phyloP scores from a whole-genome alignment of 1,140 invertebrate species.

The Zaprionus kolodkinae region DNA sequence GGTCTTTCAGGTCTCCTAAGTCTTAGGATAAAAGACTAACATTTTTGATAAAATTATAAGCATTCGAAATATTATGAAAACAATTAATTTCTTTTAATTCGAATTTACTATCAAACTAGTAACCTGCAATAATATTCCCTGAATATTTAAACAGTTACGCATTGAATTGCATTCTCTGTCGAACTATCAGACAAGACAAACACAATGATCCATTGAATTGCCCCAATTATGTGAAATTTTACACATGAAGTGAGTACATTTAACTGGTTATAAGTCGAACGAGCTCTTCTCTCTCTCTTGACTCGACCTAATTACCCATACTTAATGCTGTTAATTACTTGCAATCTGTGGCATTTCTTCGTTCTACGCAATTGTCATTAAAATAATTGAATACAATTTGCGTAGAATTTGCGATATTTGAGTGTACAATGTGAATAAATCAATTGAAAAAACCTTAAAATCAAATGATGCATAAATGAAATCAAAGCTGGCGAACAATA shows the following conservation, averaged over 20 bases:
- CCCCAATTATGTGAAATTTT: neutral
- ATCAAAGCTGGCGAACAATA: conserved; percentile 58
- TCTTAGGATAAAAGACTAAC: too few species aligned
- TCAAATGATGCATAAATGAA: conserved; percentile 76
- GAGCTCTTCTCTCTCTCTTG: neutral
- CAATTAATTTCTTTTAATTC: too few species aligned
- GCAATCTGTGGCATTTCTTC: neutral
- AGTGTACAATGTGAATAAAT: conserved; percentile 62
- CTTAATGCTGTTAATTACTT: conserved; percentile 18
- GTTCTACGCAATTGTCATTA: conserved; percentile 30
- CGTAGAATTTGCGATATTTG: conserved; percentile 7
- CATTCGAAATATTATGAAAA: too few species aligned
- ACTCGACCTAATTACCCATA: too few species aligned
- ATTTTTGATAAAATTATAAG: too few species aligned
- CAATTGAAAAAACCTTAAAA: conserved; percentile 75
- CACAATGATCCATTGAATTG: neutral
- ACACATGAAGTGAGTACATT: neutral
- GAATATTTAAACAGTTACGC: neutral
- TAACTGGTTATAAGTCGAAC: neutral
- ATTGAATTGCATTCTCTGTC: neutral
- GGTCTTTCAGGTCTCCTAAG: too few species aligned
- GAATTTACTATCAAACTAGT: too few species aligned
- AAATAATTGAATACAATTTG: conserved; percentile 48
- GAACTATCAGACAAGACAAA: neutral
- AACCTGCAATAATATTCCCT: too few species aligned